phyloP scores from a whole-genome alignment of 2,888 invertebrate genomes.

The Sisyra nigra region DNA sequence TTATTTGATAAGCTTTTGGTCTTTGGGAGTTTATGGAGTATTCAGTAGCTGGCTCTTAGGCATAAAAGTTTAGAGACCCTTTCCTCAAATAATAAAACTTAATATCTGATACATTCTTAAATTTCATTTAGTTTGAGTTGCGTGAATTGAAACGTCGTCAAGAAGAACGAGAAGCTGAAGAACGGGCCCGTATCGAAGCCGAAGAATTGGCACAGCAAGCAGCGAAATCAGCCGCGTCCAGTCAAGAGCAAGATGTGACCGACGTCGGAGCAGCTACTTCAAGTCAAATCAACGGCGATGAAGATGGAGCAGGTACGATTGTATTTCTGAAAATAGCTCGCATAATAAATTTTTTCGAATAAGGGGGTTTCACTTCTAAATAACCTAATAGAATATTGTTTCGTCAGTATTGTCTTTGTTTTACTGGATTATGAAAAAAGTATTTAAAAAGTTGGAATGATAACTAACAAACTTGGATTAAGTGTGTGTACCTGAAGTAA shows the following conservation, averaged over 20 bases:
- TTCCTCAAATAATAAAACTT: not conserved
- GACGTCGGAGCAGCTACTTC: slow-evolving; percentile 26
- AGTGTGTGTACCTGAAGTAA: too few relatives aligned
- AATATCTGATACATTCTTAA: not conserved
- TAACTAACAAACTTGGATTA: too few relatives aligned
- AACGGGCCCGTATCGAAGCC: slow-evolving; percentile 47
- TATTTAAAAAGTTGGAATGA: too few relatives aligned
- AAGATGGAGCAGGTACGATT: slow-evolving; percentile 37
- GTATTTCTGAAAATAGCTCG: not conserved
- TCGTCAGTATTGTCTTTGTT: not conserved
- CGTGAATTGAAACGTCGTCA: slow-evolving; percentile 85
- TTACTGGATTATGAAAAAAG: not conserved
- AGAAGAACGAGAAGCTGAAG: slow-evolving; percentile 45
- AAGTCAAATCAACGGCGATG: slow-evolving; percentile 27
- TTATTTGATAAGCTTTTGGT: too few relatives aligned
- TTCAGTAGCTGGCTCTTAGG: too few relatives aligned
- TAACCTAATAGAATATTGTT: not conserved
- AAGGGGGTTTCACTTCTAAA: not conserved
- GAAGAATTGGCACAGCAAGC: slow-evolving; percentile 70
- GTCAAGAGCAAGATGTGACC: slow-evolving; percentile 35
- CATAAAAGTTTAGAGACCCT: too few relatives aligned
- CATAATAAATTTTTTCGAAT: not conserved
- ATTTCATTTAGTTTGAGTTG: slow-evolving; percentile 69
- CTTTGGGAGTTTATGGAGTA: too few relatives aligned
- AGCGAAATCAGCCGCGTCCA: slow-evolving; percentile 35